Percentiles rank a stretch among this genome's conserved stretches.
Conservation (phyloP, 2,797 vertebrate genomes). For the Semaprochilodus insignis region DNA sequence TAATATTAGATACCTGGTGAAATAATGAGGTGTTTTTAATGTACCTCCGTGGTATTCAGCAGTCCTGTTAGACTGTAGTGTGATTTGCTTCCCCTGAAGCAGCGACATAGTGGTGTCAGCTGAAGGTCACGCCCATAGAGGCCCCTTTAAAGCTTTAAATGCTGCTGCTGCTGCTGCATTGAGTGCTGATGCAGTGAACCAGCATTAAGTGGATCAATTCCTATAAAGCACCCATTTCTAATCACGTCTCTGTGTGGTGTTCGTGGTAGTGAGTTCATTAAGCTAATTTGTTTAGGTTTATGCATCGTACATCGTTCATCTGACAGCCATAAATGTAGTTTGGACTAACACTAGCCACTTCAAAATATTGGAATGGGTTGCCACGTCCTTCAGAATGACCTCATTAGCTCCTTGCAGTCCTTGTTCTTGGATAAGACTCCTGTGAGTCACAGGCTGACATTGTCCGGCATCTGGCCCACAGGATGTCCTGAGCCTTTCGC, state of each 20-base stretch:
- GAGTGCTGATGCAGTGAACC: not conserved
- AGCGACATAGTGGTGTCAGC: constrained; percentile 21
- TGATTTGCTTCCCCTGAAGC: not conserved
- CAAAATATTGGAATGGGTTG: not conserved
- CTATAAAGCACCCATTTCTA: too few relatives aligned
- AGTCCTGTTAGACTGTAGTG: not conserved
- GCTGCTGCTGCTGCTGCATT: not conserved
- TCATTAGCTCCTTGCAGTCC: not conserved
- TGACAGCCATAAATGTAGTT: too few relatives aligned
- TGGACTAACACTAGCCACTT: too few relatives aligned
- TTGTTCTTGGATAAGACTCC: constrained; percentile 5
- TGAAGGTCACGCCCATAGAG: constrained; percentile 66
- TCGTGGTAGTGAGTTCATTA: too few relatives aligned
- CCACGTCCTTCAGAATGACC: not conserved
- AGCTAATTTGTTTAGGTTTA: too few relatives aligned
- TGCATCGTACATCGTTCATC: too few relatives aligned
- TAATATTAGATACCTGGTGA: not conserved
- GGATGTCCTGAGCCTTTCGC: constrained; percentile 57
- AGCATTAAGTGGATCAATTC: too few relatives aligned
- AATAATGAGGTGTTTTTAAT: not conserved
- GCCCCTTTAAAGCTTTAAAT: constrained; percentile 1
- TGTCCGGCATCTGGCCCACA: constrained; percentile 29
- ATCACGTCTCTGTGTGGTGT: too few relatives aligned
- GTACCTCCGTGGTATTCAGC: not conserved
- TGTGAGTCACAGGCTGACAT: constrained; percentile 51